Conservation (phyloP, 2,888 invertebrate genomes). For the Achlya flavicornis region DNA sequence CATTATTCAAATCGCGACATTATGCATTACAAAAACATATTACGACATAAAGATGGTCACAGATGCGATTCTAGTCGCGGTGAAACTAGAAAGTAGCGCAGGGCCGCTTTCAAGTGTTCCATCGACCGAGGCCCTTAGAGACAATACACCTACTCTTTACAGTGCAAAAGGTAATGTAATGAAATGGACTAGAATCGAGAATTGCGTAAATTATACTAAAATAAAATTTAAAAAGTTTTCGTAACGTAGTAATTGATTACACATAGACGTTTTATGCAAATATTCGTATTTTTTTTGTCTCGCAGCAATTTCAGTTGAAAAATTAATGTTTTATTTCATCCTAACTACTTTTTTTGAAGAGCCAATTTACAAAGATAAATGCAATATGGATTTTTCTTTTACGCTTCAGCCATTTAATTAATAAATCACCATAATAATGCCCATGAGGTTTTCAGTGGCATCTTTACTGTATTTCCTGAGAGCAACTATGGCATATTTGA, state of each 20-base stretch:
- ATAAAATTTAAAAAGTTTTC: background rate
- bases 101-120: slow-evolving; percentile 45
- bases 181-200: background rate
- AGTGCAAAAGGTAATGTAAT: background rate
- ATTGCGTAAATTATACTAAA: background rate
- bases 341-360: no score
- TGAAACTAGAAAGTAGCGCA: slow-evolving; percentile 37
- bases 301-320: no score
- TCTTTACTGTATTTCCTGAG: no score
- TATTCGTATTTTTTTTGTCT: no score
- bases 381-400: no score
- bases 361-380: no score
- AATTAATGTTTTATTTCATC: no score
- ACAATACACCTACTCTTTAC: background rate
- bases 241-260: background rate
- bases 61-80: slow-evolving; percentile 24
- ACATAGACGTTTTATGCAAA: no score
- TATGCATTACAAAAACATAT: background rate
- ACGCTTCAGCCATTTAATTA: no score
- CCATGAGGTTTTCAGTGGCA: no score
- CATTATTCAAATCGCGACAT: background rate
- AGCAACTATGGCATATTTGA: no score
- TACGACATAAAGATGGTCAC: slow-evolving; percentile 15
- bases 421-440: no score
- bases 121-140: slow-evolving; percentile 13